Evolutionary conservation across 1,140 invertebrate genomes (phyloP), one percentile per base, ranked within the genome.

Genomic region (Sarcophaga peregrina): DNA sequence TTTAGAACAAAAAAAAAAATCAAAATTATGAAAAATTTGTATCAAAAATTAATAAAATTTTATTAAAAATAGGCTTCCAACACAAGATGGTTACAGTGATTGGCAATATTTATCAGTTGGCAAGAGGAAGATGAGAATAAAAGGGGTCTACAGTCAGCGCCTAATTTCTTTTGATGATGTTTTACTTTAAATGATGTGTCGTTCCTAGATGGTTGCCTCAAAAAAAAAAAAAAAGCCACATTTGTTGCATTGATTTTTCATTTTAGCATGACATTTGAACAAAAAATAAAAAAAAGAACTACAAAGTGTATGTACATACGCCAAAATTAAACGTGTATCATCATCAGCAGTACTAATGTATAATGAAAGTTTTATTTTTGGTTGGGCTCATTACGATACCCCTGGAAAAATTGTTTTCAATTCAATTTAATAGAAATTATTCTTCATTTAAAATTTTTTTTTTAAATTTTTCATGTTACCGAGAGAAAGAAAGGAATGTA

Each of bases 141-240:
- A 68, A 68, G 15, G 7, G 20, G 54, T 58, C 54, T n/a, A 10
- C 17, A 20, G 15, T 25, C 62, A 78, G 80, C 85, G 88, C 86
- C 87, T 85, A 85, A 89, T 89, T 89, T 88, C 85, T 82, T 86
- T 87, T 87, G 86, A 88, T 88, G 87, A 89, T 87, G 86, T 85
- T 87, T 89, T 86, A 85, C 87, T 87, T 85, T 87, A 89, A 89
- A 89, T 89, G 88, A 89, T 87, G 86, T 88, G 88, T 88, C 88
- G 85, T 87, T 85, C 82, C 85, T 87, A 88, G 87, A 87, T 86
- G 87, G 85, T 84, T 84, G 86, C 85, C 17, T n/a, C n/a, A n/a
- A 81, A 46, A 72, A 47, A 78, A 47, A 47, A 37, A 37, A 37
- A 37, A 50, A 78, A 6, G 80, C 85, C 83, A 83, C 87, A 86